Evolutionary conservation across 2,797 vertebrate genomes (phyloP).

Genomic region (Artibeus lituratus): DNA sequence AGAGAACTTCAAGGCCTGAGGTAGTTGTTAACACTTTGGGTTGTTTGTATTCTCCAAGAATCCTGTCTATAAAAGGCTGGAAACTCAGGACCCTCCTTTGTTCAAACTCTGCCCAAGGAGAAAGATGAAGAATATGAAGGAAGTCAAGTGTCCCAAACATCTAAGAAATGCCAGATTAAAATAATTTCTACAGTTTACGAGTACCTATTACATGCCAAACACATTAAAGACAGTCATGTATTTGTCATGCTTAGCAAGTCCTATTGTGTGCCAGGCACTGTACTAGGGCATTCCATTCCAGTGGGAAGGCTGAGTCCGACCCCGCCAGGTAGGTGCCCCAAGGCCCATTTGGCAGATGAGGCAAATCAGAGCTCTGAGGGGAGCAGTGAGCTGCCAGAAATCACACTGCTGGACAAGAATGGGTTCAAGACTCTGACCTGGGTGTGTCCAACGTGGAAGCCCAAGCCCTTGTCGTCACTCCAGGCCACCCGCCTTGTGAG

Average conservation of each 20-base stretch:
- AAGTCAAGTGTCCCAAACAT: background rate
- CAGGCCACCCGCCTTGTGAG: constrained; percentile 1
- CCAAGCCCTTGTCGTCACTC: background rate
- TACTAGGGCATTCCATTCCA: background rate
- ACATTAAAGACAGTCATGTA: background rate
- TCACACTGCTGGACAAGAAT: background rate
- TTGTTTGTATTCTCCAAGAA: background rate
- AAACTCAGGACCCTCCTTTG: background rate
- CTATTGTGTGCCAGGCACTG: too few species aligned
- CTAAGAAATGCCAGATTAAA: background rate
- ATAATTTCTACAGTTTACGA: background rate
- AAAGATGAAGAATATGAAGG: background rate
- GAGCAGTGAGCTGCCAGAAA: background rate
- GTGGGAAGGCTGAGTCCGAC: background rate
- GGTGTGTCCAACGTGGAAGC: constrained; percentile 30
- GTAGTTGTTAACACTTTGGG: background rate
- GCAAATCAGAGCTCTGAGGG: background rate
- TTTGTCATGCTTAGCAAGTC: background rate
- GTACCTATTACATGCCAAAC: background rate
- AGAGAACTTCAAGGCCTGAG: background rate
- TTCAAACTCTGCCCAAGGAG: background rate
- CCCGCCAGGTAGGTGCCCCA: background rate
- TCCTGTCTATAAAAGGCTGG: background rate
- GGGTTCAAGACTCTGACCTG: background rate
- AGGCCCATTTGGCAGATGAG: background rate